These are phyloP conservation scores for Cephus spinipes DNA, from an alignment of 2,888 invertebrate species.

Conservation along the genomic window DNA sequence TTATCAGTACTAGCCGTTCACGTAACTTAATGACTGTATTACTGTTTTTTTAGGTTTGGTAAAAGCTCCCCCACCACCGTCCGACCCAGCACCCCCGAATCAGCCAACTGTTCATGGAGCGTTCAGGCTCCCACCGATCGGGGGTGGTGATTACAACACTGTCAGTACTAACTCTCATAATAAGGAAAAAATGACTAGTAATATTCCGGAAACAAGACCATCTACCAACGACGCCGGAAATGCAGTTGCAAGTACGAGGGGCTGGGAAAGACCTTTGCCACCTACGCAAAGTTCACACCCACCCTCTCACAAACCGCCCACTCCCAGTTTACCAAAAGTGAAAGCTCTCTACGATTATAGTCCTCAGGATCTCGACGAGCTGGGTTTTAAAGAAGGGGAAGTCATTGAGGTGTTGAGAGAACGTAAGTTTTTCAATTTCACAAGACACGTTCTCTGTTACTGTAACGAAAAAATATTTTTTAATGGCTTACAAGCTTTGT, in stretches of 20 bases:
- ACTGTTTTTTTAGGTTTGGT: constrained; percentile 39
- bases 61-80: constrained; percentile 66
- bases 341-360: constrained; percentile 73
- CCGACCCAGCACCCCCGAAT: constrained; percentile 67
- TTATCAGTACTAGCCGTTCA: background rate
- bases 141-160: constrained; percentile 29
- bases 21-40: background rate
- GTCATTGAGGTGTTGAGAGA: constrained; percentile 73
- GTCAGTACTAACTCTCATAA: background rate
- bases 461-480: constrained; percentile 12
- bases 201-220: background rate
- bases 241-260: background rate
- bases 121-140: constrained; percentile 50
- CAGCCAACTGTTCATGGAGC: constrained; percentile 58
- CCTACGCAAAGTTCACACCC: constrained; percentile 38
- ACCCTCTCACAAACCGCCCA: constrained; percentile 64
- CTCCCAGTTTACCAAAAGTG: constrained; percentile 64
- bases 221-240: background rate
- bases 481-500: constrained; percentile 16
- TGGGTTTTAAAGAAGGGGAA: constrained; percentile 73
- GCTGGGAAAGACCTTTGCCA: background rate
- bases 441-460: background rate
- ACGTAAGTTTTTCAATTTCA: constrained; percentile 61
- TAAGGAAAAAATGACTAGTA: background rate
- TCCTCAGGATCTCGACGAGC: constrained; percentile 76